Evolutionary conservation across 1,140 invertebrate species (phyloP), one percentile per base, ranked within the genome.

Genomic region (Acarapis woodi): DNA sequence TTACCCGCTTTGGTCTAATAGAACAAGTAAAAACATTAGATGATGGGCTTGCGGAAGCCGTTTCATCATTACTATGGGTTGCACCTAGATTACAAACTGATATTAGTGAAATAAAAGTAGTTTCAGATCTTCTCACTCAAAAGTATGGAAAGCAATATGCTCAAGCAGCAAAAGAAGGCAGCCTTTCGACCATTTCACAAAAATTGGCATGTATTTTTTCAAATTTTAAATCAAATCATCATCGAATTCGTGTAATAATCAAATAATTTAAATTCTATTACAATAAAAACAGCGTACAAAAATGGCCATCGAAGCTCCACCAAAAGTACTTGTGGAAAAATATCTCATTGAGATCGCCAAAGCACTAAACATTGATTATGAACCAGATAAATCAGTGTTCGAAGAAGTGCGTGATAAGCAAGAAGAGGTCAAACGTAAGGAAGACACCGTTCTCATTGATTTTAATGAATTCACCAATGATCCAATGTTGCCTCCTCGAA

Each of bases 21-120:
- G 78, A 90, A 45, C 85, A 94, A 59, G 87, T 90, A 72, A 94
- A 93, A 67, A 78, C 77, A 42, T 51, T 97, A 3, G 90, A 97
- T 53, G 78, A 83, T 42, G 87, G 87, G 3, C 59, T 99, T 20
- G 72, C 79, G 21, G 90, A 97, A 61, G 74, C 88, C 3, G 79
- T 97, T 44, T 87, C 83, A 3, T 90, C 72, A 47, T 59, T 99
- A 9, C 73, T 99, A 39, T 99, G 93, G 93, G 80, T 80, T 3
- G 73, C 83, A 30, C 87, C 88, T 2, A 63, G 87, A 25, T 44
- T 68, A 12, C 56, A 58, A 32, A 39, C 47, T 35, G 48, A 46
- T 39, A 24, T 48, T 30, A 32, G 42, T n/a, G 80, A 88, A 59
- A 58, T 90, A n/a, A 82, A 90, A 63, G 57, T 79, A 1, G 80